Evolutionary conservation across 1,140 invertebrate genomes (phyloP).

Genomic region (Holotrichia oblita): DNA sequence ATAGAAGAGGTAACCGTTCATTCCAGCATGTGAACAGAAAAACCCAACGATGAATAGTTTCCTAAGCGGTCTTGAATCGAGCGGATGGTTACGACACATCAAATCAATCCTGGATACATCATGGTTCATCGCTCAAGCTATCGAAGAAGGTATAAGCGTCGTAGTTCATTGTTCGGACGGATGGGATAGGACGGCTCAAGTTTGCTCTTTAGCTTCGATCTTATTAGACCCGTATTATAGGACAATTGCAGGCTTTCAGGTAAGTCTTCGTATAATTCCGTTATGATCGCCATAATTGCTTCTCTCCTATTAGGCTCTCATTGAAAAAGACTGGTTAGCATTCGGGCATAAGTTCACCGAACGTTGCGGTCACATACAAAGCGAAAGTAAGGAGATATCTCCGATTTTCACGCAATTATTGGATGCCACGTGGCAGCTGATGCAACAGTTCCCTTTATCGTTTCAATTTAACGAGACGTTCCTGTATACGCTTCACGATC

Average conservation of each 20-base stretch:
- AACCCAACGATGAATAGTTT: constrained; percentile 92
- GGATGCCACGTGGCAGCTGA: constrained; percentile 93
- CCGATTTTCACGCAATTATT: constrained; percentile 98
- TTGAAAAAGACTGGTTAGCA: constrained; percentile 96
- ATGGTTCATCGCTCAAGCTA: constrained; percentile 87
- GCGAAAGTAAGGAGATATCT: constrained; percentile 87
- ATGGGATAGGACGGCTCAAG: constrained; percentile 97
- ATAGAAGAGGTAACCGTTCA: too few relatives aligned
- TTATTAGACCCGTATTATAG: constrained; percentile 96
- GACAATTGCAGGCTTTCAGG: constrained; percentile 95
- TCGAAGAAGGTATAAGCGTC: constrained; percentile 88
- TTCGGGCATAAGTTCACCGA: constrained; percentile 97
- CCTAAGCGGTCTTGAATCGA: constrained; percentile 90
- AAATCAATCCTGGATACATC: constrained; percentile 93
- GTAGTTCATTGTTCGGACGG: constrained; percentile 99
- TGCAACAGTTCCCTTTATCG: constrained; percentile 86
- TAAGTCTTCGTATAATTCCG: constrained; percentile 57
- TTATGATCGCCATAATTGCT: constrained; percentile 26
- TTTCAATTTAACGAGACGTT: constrained; percentile 99
- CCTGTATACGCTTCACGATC: constrained; percentile 92
- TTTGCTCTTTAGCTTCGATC: constrained; percentile 91
- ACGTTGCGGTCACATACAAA: constrained; percentile 86
- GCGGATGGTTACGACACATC: constrained; percentile 97
- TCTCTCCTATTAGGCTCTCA: constrained; percentile 69
- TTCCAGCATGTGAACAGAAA: constrained; percentile 89